These are phyloP conservation scores for Dendrolimus pini DNA, from an alignment of 2,888 invertebrate species.

Conservation along the genomic window DNA sequence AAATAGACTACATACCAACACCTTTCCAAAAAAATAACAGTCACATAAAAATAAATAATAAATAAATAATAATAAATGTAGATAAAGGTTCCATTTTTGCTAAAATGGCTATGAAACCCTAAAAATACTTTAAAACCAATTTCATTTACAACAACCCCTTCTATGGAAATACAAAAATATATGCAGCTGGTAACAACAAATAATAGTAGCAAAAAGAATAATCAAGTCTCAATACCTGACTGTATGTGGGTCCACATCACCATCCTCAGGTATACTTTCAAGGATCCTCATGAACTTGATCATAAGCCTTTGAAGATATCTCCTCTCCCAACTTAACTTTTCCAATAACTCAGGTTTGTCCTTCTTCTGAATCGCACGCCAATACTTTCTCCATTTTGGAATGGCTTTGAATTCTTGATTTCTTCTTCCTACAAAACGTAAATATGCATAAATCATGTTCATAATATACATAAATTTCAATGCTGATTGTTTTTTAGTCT, in stretches of 20 bases:
- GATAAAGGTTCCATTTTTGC: too few species aligned
- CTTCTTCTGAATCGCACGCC: conserved; percentile 92
- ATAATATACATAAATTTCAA: not conserved
- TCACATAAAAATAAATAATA: too few species aligned
- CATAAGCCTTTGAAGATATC: conserved; percentile 89
- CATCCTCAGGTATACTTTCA: conserved; percentile 82
- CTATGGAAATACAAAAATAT: too few species aligned
- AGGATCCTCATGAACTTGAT: conserved; percentile 90
- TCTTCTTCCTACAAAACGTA: conserved; percentile 77
- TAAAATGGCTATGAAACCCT: too few species aligned
- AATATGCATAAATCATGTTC: not conserved
- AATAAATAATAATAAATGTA: too few species aligned
- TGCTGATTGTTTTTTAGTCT: too few species aligned
- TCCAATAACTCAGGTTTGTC: conserved; percentile 83
- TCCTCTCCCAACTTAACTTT: conserved; percentile 88
- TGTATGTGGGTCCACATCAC: conserved; percentile 73
- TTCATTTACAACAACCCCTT: too few species aligned
- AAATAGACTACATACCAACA: too few species aligned
- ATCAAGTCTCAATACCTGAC: conserved; percentile 47
- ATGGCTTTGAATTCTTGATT: conserved; percentile 91
- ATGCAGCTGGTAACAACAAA: too few species aligned
- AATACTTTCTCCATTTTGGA: conserved; percentile 94
- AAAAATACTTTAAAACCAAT: too few species aligned
- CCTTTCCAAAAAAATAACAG: too few species aligned
- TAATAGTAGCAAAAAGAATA: too few species aligned